Evolutionary conservation across 2,797 vertebrate species (phyloP).

Genomic region (Tenualosa thibaudeaui): DNA sequence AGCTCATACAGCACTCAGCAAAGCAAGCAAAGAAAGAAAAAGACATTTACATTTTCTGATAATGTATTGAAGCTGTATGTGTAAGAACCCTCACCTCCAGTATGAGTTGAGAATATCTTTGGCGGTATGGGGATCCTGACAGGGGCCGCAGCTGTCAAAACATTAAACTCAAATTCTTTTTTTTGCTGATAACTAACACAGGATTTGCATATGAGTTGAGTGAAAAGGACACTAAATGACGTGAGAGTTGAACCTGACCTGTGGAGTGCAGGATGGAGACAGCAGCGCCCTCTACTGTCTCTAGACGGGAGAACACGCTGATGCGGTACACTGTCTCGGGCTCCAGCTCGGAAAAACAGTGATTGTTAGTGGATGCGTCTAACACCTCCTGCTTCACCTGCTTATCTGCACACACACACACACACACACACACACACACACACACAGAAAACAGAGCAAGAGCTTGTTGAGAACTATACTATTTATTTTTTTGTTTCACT

Average conservation of each 20-base stretch:
- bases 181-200: slow-evolving; percentile 2
- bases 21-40: background rate
- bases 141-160: slow-evolving; percentile 64
- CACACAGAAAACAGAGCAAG: slow-evolving; percentile 29
- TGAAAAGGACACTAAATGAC: background rate
- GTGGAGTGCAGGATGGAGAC: slow-evolving; percentile 81
- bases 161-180: slow-evolving; percentile 11
- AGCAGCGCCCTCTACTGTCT: slow-evolving; percentile 73
- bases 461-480: background rate
- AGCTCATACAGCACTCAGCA: background rate
- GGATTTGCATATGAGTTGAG: background rate
- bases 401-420: slow-evolving; percentile 63
- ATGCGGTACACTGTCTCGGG: slow-evolving; percentile 76
- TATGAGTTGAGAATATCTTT: slow-evolving; percentile 64
- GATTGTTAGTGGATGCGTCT: slow-evolving; percentile 67
- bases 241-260: slow-evolving; percentile 57
- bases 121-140: slow-evolving; percentile 68
- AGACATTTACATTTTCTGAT: no score
- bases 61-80: background rate
- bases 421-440: slow-evolving; percentile 32
- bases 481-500: no score
- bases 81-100: slow-evolving; percentile 66
- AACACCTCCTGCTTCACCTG: slow-evolving; percentile 64
- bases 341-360: slow-evolving; percentile 75
- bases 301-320: slow-evolving; percentile 73